phyloP scores from a whole-genome alignment of 2,113 vertebrate genomes.

The Carassius auratus region DNA sequence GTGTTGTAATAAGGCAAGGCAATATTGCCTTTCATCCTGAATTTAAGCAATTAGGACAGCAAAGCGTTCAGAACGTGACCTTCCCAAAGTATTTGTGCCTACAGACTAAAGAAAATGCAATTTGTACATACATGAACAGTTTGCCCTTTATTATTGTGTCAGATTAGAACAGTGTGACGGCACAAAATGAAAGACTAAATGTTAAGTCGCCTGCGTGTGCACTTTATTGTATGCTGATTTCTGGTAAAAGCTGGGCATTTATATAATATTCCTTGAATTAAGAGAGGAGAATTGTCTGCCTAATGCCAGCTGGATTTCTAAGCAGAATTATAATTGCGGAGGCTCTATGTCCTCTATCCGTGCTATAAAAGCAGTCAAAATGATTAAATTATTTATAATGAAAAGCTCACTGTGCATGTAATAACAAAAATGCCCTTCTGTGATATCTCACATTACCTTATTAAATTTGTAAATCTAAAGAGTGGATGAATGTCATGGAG shows the following conservation, averaged over 20 bases:
- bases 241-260: conserved; percentile 70
- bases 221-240: conserved; percentile 66
- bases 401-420: conserved; percentile 36
- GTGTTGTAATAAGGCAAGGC: conserved; percentile 76
- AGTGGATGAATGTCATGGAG: not conserved
- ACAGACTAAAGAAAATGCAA: not conserved
- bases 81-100: not conserved
- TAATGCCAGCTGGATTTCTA: conserved; percentile 70
- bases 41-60: conserved; percentile 54
- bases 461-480: conserved; percentile 36
- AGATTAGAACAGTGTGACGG: not conserved
- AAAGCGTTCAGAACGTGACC: conserved; percentile 44
- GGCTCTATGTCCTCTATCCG: conserved; percentile 1
- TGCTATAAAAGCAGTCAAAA: conserved; percentile 36
- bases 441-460: conserved; percentile 25
- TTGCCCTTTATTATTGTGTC: not conserved
- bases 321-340: conserved; percentile 27
- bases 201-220: not conserved
- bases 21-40: conserved; percentile 75
- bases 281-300: conserved; percentile 66
- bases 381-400: conserved; percentile 33
- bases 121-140: not conserved
- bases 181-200: not conserved
- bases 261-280: conserved; percentile 74
- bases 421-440: conserved; percentile 31